A percentile compares a stretch with the other conserved stretches of the same genome.
These are phyloP conservation scores for Ips nitidus DNA, from an alignment of 1,140 invertebrate species.

Conservation along the genomic window DNA sequence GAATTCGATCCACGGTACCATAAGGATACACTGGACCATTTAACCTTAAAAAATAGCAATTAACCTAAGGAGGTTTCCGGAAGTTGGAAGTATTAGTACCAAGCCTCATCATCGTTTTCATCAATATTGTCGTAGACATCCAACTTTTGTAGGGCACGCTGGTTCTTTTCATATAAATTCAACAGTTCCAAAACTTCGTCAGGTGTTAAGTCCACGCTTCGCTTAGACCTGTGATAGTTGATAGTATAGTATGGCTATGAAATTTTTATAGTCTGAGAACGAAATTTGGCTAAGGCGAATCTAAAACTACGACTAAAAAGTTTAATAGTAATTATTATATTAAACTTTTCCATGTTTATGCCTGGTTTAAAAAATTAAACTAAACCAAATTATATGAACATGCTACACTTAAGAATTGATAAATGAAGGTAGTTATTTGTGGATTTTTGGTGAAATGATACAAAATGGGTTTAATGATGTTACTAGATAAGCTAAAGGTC, in stretches of 20 bases:
- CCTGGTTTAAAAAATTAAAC: no score
- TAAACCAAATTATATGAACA: no score
- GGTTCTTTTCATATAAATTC: slow-evolving; percentile 47
- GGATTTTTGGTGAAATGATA: no score
- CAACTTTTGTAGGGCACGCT: slow-evolving; percentile 25
- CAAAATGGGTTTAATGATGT: no score
- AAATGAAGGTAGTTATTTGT: no score
- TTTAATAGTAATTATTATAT: background rate
- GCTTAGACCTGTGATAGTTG: slow-evolving; percentile 37
- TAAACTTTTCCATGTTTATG: no score
- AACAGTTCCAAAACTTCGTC: slow-evolving; percentile 48
- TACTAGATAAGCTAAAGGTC: no score
- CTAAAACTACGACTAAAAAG: background rate
- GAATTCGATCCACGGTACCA: slow-evolving; percentile 18
- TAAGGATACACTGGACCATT: slow-evolving; percentile 47
- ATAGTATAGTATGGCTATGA: background rate
- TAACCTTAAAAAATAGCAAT: slow-evolving; percentile 36
- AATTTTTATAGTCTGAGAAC: background rate
- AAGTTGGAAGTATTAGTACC: slow-evolving; percentile 2
- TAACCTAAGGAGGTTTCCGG: background rate
- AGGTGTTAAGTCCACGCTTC: slow-evolving; percentile 46
- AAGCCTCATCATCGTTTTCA: slow-evolving; percentile 41
- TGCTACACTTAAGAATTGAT: no score
- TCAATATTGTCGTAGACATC: slow-evolving; percentile 23
- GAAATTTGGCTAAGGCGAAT: background rate